A percentile compares a stretch with the other conserved stretches of the same genome.
Evolutionary conservation across 2,113 vertebrate species (phyloP).

Genomic region (Piaya cayana): DNA sequence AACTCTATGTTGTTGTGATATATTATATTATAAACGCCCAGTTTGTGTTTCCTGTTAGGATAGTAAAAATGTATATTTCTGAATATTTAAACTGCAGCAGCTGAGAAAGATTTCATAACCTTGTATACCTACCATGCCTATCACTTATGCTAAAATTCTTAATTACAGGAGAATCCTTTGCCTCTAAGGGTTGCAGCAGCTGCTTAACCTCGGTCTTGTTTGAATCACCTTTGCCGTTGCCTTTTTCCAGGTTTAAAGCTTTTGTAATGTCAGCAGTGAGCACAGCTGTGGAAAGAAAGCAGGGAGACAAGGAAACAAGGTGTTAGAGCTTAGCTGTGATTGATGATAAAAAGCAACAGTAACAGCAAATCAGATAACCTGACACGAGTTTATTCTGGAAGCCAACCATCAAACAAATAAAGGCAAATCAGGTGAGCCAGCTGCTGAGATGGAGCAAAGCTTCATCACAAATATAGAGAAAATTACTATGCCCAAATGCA

Average conservation of each 20-base stretch:
- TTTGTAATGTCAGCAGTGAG: conserved; percentile 20
- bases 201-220: not conserved
- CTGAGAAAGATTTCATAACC: not conserved
- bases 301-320: not conserved
- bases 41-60: not conserved
- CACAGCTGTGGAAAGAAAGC: conserved; percentile 32
- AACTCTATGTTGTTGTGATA: not conserved
- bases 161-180: conserved; percentile 4
- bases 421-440: conserved; percentile 28
- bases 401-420: not conserved
- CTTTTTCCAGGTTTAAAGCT: not conserved
- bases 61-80: not conserved
- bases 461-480: not conserved
- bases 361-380: conserved; percentile 35
- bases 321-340: conserved; percentile 40
- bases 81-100: not conserved
- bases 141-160: conserved; percentile 25
- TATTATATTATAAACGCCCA: not conserved
- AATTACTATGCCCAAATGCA: not conserved
- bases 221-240: conserved; percentile 3
- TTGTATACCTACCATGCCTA: not conserved
- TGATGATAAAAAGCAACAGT: conserved; percentile 30
- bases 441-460: not conserved
- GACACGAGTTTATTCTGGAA: conserved; percentile 2
- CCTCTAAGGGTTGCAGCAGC: not conserved